phyloP scores from a whole-genome alignment of 2,113 vertebrate genomes.

The Alouatta palliata region DNA sequence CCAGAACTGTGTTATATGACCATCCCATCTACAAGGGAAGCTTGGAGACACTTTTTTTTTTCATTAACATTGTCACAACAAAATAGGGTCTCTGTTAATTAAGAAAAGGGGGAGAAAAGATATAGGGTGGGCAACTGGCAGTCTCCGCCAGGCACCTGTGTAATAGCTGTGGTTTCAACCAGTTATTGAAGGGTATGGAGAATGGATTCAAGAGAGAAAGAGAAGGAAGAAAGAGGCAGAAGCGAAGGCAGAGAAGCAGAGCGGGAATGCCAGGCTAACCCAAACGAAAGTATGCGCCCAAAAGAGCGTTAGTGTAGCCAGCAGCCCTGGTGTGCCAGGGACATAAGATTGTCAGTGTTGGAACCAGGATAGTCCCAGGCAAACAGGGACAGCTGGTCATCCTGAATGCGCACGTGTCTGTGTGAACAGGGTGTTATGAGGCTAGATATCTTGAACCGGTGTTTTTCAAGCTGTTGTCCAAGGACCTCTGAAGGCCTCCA shows the following conservation, averaged over 20 bases:
- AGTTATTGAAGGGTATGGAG: background rate
- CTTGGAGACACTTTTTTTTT: background rate
- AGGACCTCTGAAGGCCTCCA: background rate
- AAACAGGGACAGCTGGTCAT: background rate
- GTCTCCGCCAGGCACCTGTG: background rate
- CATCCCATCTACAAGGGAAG: background rate
- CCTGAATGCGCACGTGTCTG: background rate
- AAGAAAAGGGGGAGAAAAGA: background rate
- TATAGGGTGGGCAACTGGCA: rapidly evolving
- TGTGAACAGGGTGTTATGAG: background rate
- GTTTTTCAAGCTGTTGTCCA: background rate
- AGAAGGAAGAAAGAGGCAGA: background rate
- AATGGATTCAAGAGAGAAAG: background rate
- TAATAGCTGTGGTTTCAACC: background rate
- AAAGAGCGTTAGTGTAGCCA: no score
- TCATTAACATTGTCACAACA: background rate
- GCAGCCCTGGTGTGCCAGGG: background rate
- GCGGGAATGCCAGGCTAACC: background rate
- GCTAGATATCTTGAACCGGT: background rate
- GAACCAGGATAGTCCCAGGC: background rate
- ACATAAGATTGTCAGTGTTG: background rate
- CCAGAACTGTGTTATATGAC: background rate
- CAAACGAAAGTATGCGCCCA: rapidly evolving
- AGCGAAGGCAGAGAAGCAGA: background rate
- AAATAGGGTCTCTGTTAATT: background rate